These are phyloP conservation scores for Oxygymnocypris stewartii DNA, from an alignment of 2,113 vertebrate genomes.

Conservation along the genomic window DNA sequence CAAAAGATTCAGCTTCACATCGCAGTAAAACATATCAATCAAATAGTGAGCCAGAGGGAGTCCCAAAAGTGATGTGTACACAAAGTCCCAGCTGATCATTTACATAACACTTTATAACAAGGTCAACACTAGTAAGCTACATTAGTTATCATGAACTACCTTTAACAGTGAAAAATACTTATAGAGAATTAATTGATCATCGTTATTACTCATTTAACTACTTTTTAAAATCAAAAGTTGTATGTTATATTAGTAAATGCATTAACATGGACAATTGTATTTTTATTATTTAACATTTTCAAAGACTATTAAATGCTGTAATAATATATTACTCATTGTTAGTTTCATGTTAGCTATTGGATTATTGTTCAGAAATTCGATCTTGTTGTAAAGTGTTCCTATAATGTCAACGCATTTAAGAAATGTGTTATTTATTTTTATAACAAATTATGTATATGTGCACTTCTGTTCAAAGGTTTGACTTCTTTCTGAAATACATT, in stretches of 20 bases:
- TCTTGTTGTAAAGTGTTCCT: not conserved
- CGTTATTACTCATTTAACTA: not conserved
- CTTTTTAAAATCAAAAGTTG: not conserved
- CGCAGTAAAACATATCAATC: not conserved
- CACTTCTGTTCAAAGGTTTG: not conserved
- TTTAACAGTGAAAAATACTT: no score
- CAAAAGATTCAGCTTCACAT: not conserved
- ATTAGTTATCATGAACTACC: no score
- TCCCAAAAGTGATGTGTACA: no score
- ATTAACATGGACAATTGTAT: not conserved
- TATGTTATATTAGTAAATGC: no score
- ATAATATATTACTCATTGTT: not conserved
- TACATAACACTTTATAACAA: not conserved
- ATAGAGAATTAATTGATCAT: no score
- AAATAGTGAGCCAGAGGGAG: not conserved
- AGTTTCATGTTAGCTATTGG: not conserved
- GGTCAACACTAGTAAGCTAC: not conserved
- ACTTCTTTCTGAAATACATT: not conserved
- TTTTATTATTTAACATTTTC: no score
- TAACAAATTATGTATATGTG: not conserved
- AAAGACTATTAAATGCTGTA: not conserved
- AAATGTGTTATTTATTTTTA: not conserved
- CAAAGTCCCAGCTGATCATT: not conserved
- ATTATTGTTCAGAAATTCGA: not conserved
- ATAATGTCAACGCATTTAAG: not conserved